Conservation (phyloP, 2,888 invertebrate species). For the Sicus ferrugineus region DNA sequence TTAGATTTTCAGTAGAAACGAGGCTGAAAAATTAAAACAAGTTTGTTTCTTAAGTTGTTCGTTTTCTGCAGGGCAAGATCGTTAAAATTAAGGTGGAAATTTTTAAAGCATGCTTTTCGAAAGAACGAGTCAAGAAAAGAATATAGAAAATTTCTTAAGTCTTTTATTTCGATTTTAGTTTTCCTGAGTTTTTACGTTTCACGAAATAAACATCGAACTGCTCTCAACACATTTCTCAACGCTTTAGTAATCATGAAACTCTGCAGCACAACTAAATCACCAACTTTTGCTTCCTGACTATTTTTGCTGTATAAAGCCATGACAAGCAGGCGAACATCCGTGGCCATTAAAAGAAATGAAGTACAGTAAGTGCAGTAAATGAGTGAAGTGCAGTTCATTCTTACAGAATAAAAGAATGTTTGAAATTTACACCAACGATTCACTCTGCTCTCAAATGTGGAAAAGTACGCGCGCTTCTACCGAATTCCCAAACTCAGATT, state of each 20-base stretch:
- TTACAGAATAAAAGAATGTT: too few relatives aligned
- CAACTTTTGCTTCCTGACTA: too few relatives aligned
- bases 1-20: constrained; percentile 17
- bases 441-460: background rate
- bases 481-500: background rate
- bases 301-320: too few relatives aligned
- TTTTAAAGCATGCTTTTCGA: too few relatives aligned
- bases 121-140: too few relatives aligned
- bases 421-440: too few relatives aligned
- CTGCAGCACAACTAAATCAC: background rate
- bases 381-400: too few relatives aligned
- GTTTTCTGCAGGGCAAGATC: too few relatives aligned
- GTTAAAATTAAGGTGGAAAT: too few relatives aligned
- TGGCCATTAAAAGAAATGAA: too few relatives aligned
- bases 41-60: background rate
- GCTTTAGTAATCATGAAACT: background rate
- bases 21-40: constrained; percentile 38
- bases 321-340: too few relatives aligned
- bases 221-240: background rate
- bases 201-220: background rate
- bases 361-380: too few relatives aligned
- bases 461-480: background rate
- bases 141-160: constrained; percentile 20
- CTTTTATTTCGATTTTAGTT: constrained; percentile 13
- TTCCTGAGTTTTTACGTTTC: background rate